Base-by-base conservation (phyloP, 2,797 vertebrate genomes). In the Arctocebus calabarensis region DNA sequence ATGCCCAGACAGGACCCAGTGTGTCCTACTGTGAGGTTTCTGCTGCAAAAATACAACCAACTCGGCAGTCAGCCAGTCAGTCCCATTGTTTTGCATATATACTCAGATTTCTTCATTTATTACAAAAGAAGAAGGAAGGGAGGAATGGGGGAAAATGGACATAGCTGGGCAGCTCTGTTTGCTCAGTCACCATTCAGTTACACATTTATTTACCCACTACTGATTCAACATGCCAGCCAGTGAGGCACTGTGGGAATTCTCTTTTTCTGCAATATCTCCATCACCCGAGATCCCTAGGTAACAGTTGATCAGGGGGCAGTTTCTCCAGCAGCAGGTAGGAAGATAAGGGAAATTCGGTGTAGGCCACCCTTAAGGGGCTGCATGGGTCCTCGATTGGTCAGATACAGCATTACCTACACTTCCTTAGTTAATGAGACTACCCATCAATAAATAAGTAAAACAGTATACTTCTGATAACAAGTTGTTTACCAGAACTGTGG, bases 41-140 rank as follows among this genome's bases (percentile, higher is more conserved):
- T 73, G 17, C 29, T 82, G 7, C 10, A 45, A 52, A 88, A 83
- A 32, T 14, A 17, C 29, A 70, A 23, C 32, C 34, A 74, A 55
- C 61, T 23, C 62, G 62, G 32, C 64, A n/a, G 64, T n/a, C 64
- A n/a, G 32, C 19, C 64, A n/a, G 32, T 84, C 40, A 83, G 68
- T 68, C 4, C 14, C n/a, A n/a, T 78, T 96, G 29, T 57, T 94
- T 75, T 78, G 45, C 59, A 78, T 74, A 23, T 40, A 20, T 45
- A 57, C 23, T 23, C 34, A 75, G 55, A 37, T 93, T 88, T 94
- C 64, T 75, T 94, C 66, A 55, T 81, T 71, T 62, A 79, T 62
- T 88, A 37, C 32, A 68, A 25, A 61, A 23, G 32, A 77, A 37
- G n/a, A 5, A 32, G 9, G 25, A 2, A 84, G 32, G 4, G 55